These are phyloP conservation scores for Drosophila helvetica DNA, from an alignment of 2,888 invertebrate species.

Conservation along the genomic window DNA sequence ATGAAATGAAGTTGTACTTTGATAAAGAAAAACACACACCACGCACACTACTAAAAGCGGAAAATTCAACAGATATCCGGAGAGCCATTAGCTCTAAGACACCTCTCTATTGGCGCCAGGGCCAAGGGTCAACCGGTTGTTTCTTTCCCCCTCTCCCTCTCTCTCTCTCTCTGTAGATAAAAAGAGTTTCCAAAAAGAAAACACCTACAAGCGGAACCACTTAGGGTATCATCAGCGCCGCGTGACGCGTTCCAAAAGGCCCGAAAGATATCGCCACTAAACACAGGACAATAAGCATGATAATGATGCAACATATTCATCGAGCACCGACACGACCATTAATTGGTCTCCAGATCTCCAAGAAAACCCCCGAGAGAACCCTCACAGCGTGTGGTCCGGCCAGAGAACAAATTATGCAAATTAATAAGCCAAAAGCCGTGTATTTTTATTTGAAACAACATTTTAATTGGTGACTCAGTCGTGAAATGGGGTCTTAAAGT, in stretches of 20 bases:
- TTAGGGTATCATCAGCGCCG: constrained; percentile 36
- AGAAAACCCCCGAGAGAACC: constrained; percentile 17
- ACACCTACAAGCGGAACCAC: constrained; percentile 55
- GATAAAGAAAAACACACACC: neutral
- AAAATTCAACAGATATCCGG: constrained; percentile 20
- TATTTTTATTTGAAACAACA: constrained; percentile 52
- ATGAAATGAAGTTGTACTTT: constrained; percentile 66
- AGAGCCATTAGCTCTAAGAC: constrained; percentile 56
- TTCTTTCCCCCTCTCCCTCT: neutral
- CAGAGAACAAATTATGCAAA: constrained; percentile 67
- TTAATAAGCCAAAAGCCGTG: constrained; percentile 56
- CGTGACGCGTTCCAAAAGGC: constrained; percentile 40
- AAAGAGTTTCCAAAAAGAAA: too few relatives aligned
- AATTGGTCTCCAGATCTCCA: constrained; percentile 39
- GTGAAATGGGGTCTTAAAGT: constrained; percentile 16
- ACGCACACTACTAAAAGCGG: neutral
- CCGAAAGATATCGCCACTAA: constrained; percentile 50
- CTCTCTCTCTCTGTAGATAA: neutral
- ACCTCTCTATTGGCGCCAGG: constrained; percentile 68
- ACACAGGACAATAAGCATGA: constrained; percentile 73
- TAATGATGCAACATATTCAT: constrained; percentile 73
- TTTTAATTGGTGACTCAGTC: constrained; percentile 63
- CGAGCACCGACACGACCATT: constrained; percentile 58
- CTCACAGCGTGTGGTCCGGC: constrained; percentile 65
- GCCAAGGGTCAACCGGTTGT: constrained; percentile 54